Evolutionary conservation across 2,113 vertebrate genomes (phyloP).

Genomic region (Rhegmatorhina hoffmannsi): DNA sequence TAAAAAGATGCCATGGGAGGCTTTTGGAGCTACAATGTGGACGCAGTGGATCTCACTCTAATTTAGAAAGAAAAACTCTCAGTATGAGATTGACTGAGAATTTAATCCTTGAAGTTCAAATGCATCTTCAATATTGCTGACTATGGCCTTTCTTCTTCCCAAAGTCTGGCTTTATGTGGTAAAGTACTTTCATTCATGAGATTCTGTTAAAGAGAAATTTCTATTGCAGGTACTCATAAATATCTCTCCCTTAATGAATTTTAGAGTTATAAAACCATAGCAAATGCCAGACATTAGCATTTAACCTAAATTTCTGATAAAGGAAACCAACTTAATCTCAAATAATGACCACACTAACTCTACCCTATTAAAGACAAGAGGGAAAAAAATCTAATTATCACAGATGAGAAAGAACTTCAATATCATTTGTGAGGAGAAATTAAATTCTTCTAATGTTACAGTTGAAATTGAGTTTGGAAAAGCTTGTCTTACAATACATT

Average conservation of each 20-base stretch:
- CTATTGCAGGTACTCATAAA: not conserved
- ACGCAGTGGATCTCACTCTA: not conserved
- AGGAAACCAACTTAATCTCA: not conserved
- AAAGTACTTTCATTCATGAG: not conserved
- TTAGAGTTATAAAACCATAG: not conserved
- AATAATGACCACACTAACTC: not conserved
- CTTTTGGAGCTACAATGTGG: not conserved
- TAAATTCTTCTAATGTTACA: not conserved
- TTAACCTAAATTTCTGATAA: conserved; percentile 33
- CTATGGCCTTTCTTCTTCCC: not conserved
- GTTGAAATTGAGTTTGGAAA: not conserved
- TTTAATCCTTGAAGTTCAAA: not conserved
- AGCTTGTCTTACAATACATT: not conserved
- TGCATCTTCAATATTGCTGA: not conserved
- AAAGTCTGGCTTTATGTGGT: not conserved
- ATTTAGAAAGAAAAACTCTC: not conserved
- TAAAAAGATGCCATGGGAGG: not conserved
- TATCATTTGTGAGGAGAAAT: not conserved
- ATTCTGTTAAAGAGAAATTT: not conserved
- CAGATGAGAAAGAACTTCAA: not conserved
- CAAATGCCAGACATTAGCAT: conserved; percentile 9
- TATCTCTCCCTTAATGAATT: conserved; percentile 3
- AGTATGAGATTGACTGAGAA: not conserved
- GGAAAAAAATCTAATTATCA: not conserved
- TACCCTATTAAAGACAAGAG: not conserved